Percentiles rank a stretch among this genome's conserved stretches.
These are phyloP conservation scores for Plebejus anna DNA, from an alignment of 2,888 invertebrate species.

Conservation along the genomic window DNA sequence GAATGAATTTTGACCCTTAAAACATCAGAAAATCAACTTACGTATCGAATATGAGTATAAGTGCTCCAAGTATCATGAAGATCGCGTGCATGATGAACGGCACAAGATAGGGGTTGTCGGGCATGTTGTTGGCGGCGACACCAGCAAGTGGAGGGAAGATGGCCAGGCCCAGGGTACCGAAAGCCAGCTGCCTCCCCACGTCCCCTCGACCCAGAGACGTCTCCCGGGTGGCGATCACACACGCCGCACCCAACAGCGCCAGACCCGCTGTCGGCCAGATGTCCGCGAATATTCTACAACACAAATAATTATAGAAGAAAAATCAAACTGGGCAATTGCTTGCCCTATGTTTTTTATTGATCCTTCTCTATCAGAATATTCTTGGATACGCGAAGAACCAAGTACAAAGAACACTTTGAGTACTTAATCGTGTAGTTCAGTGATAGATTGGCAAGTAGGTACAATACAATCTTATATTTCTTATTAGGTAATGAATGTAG, in stretches of 20 bases:
- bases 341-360: too few relatives aligned
- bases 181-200: conserved; percentile 87
- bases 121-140: conserved; percentile 59
- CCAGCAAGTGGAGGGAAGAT: conserved; percentile 83
- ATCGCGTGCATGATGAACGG: conserved; percentile 81
- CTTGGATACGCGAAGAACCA: too few relatives aligned
- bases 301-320: neutral
- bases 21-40: conserved; percentile 51
- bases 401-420: too few relatives aligned
- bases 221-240: conserved; percentile 90
- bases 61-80: conserved; percentile 77
- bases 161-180: conserved; percentile 86
- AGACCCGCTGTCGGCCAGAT: conserved; percentile 87
- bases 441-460: too few relatives aligned
- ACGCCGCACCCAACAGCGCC: conserved; percentile 85
- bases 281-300: conserved; percentile 83
- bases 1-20: too few relatives aligned
- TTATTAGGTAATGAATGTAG: too few relatives aligned
- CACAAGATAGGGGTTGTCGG: conserved; percentile 70
- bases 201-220: conserved; percentile 89
- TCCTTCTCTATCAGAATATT: too few relatives aligned
- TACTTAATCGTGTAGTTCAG: too few relatives aligned
- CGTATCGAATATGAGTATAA: conserved; percentile 80
- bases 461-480: too few relatives aligned
- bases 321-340: too few relatives aligned